Base-by-base conservation (phyloP, 2,888 invertebrate species). In the Polia nebulosa region DNA sequence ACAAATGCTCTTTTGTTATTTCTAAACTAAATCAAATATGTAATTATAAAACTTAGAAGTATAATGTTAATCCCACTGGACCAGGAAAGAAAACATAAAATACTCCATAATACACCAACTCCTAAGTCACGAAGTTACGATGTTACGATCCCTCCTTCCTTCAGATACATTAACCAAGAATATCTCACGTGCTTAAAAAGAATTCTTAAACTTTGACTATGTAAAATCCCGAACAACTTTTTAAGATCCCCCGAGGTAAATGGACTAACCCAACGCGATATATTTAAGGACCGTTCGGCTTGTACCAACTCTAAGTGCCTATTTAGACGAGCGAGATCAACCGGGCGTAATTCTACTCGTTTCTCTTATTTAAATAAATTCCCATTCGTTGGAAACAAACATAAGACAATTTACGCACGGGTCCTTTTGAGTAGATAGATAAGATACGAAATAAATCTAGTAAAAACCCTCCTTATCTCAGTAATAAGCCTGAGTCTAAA, bases 251-350 rank as follows among this genome's bases (percentile, higher is more conserved):
- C 56, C 61, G 51, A 72, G 59, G 66, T 65, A 81, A 76, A 67
- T 62, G 55, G 68, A 63, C 60, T 66, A 68, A 68, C 67, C 59
- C 67, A 66, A 71, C 45, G 53, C 75, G 57, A 71, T 72, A 72
- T 72, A 80, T 76, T 79, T 72, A 81, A 77, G 72, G 68, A 60
- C 67, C 56, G 53, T 71, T 82, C 59, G 55, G 60, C 59, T 77
- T 34, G 55, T 45, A 53, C 66, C 55, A 70, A 85, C 65, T 82
- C 52, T 67, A 81, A 82, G 79, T 72, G 74, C 68, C 79, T 72
- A 77, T 77, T 83, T 66, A 61, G 69, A 63, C 49, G 64, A 61
- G 56, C 65, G 62, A 61, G 58, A 74, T 67, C 75, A 76, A 74
- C 73, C 62, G 72, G 29, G 58, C 67, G 76, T 73, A 76, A 60